Base-by-base conservation (phyloP, 2,888 invertebrate genomes). In the Rapana venosa region DNA sequence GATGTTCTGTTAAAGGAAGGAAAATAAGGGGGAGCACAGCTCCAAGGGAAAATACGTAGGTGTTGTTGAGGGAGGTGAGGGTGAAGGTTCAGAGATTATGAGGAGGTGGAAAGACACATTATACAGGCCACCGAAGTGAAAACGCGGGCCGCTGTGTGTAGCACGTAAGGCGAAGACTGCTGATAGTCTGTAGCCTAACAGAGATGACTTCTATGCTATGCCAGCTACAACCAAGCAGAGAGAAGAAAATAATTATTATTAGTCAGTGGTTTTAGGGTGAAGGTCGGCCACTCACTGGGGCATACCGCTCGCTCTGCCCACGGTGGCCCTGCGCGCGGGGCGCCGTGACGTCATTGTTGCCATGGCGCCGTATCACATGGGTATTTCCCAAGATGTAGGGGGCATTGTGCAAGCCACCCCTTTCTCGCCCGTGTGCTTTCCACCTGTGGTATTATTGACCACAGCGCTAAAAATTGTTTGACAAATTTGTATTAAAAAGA, bases 321-420 rank as follows among this genome's bases (percentile, higher is more conserved):
- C 11, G 74, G 26, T 36, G 32, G 35, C 85, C 32, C 36, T 22
- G 56, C 30, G 47, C 74, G 15, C 89, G 74, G 70, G 36, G 66
- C 56, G 74, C 35, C 32, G 20, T 89, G 89, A 89, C 89, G 89
- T 89, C 89, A 89, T 89, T 85, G 89, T 89, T 89, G 89, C 74
- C 89, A 89, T 89, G 85, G 89, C 70, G 70, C 30, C 36, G 88
- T 56, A 89, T 89, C 89, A 89, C 89, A 89, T 85, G 89, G 89
- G 89, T 89, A 84, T 89, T 89, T 89, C 89, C 89, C 89, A 66
- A 26, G 74, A 26, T 74, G 74, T 26, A n/a, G 8, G 4, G 74
- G 22, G 74, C 26, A n/a, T 74, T 74, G 74, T 61, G 61, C 61
- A 61, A 61, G 61, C 61, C 61, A 22, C 61, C 61, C 61, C 47